phyloP scores from a whole-genome alignment of 2,888 invertebrate genomes.

The Protodeltote pygarga region DNA sequence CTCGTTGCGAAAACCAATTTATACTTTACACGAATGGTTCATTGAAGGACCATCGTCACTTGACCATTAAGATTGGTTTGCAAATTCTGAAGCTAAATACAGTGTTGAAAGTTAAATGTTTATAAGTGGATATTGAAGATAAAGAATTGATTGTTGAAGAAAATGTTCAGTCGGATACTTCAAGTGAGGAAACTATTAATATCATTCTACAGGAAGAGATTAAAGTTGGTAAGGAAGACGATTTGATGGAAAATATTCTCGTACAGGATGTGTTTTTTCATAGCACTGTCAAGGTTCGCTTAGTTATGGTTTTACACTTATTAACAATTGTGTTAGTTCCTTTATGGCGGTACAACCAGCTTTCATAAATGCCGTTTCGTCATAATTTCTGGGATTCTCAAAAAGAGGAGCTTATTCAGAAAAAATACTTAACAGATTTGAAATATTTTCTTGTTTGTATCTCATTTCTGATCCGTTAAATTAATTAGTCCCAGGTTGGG shows the following conservation, averaged over 20 bases:
- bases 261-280: conserved; percentile 5
- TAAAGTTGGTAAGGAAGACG: not conserved
- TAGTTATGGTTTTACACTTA: conserved; percentile 1
- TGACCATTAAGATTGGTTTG: conserved; percentile 24
- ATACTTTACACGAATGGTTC: conserved; percentile 35
- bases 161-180: conserved; percentile 2
- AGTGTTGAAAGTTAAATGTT: conserved; percentile 15
- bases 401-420: too few species aligned
- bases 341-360: not conserved
- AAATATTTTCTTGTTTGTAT: not conserved
- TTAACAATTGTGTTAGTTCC: conserved; percentile 13
- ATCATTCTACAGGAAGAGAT: not conserved
- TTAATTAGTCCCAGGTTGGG: conserved; percentile 38
- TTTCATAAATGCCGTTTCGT: too few species aligned
- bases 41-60: conserved; percentile 32
- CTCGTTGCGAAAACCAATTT: conserved; percentile 34
- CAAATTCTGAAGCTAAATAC: conserved; percentile 1
- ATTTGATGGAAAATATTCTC: conserved; percentile 3
- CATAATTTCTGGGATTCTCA: too few species aligned
- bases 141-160: conserved; percentile 6
- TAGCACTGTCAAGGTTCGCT: conserved; percentile 6
- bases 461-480: conserved; percentile 15
- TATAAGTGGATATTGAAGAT: not conserved
- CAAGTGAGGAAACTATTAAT: not conserved
- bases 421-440: not conserved